Base-by-base conservation (phyloP, 37 sponge, comb jelly and placozoan genomes). In the Spongilla lacustris region DNA sequence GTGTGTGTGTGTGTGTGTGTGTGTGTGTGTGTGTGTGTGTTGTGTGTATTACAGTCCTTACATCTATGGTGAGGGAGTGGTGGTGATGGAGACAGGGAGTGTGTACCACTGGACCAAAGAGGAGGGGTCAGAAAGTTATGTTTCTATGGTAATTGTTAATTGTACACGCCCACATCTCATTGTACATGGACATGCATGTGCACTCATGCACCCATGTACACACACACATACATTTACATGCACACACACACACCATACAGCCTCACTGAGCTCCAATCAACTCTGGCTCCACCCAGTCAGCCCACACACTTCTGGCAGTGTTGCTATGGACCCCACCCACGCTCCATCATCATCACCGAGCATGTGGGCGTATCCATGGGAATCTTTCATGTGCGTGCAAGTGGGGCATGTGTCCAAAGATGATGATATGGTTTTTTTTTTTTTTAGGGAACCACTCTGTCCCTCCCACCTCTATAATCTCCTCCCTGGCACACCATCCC, bases 311-410 rank as follows among this genome's bases (percentile, higher is more conserved):
- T 35, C 41, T 81, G 73, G 80, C 72, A 38, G 74, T 81, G 81
- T 58, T 81, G 81, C 66, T 91, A 70, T 81, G 91, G 91, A 8
- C 67, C 79, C 24, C 91, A 91, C 36, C 91, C 87, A 67, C 82
- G 82, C 0, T 68, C 71, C 25, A 41, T 86, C 2, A 22, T 91
- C 29, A 23, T 81, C 17, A 71, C 74, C 0, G 71, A 69, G 38
- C 74, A 82, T 6, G 38, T 36, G 11, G 68, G 36, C 34, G 74
- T 91, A 6, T 75, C 71, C 29, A 28, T 67, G 23, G 66, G 76
- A 30, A 87, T 82, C 72, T 38, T 86, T 28, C 67, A 77, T 6
- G 72, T 66, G n/a, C 14, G n/a, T n/a, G 4, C 23, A 48, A 36
- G 5, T 11, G 3, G 0, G n/a, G n/a, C n/a, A n/a, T n/a, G n/a